Base-by-base conservation (phyloP, 2,888 invertebrate species). In the Drosophila anomalata region DNA sequence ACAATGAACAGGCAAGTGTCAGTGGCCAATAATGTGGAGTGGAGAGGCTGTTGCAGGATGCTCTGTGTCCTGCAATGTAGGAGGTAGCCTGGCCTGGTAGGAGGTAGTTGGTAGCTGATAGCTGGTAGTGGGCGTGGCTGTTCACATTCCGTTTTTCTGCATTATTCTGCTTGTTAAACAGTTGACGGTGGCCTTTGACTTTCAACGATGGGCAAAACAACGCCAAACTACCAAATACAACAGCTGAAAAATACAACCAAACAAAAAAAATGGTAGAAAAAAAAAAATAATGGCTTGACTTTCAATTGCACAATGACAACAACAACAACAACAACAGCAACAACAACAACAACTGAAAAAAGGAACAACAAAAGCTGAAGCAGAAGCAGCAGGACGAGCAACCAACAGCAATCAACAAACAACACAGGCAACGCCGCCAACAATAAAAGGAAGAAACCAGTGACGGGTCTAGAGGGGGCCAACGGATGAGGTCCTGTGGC, bases 141-240 rank as follows among this genome's bases (percentile, higher is more conserved):
- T 22, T 20, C 71, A 41, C 67, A 48, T 68, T 52, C 22, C 36
- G n/a, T 48, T 61, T 53, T 61, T 53, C 60, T 71, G 87, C 81
- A 80, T 82, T 82, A 82, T 86, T 83, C 76, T 67, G 84, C 87
- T 80, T 86, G 78, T 82, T 82, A 82, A 80, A 78, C 81, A 80
- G 78, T 73, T 83, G 84, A 66, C 74, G 68, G 62, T 52, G 65
- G 65, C 65, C 85, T 82, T 82, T 77, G 85, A 79, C 85, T 82
- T 73, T 63, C 80, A 55, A 70, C 70, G 84, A 72, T 44, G 75
- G 75, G 72, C 66, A 78, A 56, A 77, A 77, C 75, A 77, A 73
- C 69, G 69, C 52, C 55, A 63, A 72, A 61, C 63, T 31, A 61
- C 68, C 44, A 54, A 65, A 65, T 59, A 59, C 63, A 58, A 58